A percentile compares a stretch with the other conserved stretches of the same genome.
Evolutionary conservation across 2,888 invertebrate species (phyloP).

Genomic region (Hyposoter didymator): DNA sequence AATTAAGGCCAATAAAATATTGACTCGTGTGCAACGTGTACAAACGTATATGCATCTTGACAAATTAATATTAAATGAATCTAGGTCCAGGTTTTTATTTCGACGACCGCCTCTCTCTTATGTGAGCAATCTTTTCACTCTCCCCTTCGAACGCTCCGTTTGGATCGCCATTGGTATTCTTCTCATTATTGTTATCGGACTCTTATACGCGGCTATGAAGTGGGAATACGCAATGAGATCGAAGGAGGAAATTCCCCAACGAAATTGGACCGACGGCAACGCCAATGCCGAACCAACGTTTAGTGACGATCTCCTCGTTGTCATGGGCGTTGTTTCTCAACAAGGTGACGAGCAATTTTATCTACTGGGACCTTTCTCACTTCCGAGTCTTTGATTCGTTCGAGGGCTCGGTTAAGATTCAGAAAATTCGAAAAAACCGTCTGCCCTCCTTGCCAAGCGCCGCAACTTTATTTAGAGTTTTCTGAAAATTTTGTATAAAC

Average conservation of each 20-base stretch:
- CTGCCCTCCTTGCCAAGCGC: too few relatives aligned
- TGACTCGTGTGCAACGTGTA: slow-evolving; percentile 36
- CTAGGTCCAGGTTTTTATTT: slow-evolving; percentile 88
- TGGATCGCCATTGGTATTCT: slow-evolving; percentile 87
- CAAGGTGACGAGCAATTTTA: slow-evolving; percentile 85
- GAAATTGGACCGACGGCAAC: slow-evolving; percentile 61
- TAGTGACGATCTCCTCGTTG: slow-evolving; percentile 86
- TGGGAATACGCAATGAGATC: slow-evolving; percentile 82
- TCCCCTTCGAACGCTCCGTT: slow-evolving; percentile 89
- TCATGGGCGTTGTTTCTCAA: slow-evolving; percentile 88
- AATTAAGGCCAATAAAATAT: slow-evolving; percentile 56
- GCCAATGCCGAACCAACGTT: slow-evolving; percentile 78
- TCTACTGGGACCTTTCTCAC: neutral
- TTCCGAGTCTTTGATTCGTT: neutral
- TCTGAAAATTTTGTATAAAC: too few relatives aligned
- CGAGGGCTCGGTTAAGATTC: neutral
- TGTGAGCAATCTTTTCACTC: slow-evolving; percentile 89
- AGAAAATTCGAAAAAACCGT: neutral
- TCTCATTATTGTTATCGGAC: slow-evolving; percentile 84
- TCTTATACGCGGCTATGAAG: slow-evolving; percentile 85
- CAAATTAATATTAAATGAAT: slow-evolving; percentile 52
- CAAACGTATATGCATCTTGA: slow-evolving; percentile 5
- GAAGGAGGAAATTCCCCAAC: slow-evolving; percentile 29
- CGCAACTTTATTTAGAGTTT: too few relatives aligned
- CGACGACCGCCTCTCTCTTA: slow-evolving; percentile 90